Percentiles rank a stretch among this genome's conserved stretches.
Evolutionary conservation across 2,113 vertebrate genomes (phyloP).

Genomic region (Mus musculus): GRCm39 chr1:137535501-137536000

Average conservation of each 20-base stretch:
- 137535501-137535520: not conserved
- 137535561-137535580: not conserved
- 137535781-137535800: slow-evolving; percentile 1
- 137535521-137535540: not conserved
- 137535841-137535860: not conserved
- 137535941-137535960: not conserved
- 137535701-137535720: not conserved
- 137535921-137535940: not conserved
- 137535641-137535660: not conserved
- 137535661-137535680: not conserved
- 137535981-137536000: not conserved
- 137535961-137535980: not conserved
- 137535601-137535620: not conserved
- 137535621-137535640: not conserved
- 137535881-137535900: not conserved
- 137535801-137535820: not conserved
- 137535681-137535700: not conserved
- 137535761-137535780: not conserved
- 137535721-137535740: not conserved
- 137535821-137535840: not conserved
- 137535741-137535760: not conserved
- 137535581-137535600: not conserved
- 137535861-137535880: not conserved
- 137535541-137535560: not conserved
- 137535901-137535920: not conserved